These are phyloP conservation scores for Podocnemis expansa DNA, from an alignment of 2,113 vertebrate genomes.

Conservation along the genomic window DNA sequence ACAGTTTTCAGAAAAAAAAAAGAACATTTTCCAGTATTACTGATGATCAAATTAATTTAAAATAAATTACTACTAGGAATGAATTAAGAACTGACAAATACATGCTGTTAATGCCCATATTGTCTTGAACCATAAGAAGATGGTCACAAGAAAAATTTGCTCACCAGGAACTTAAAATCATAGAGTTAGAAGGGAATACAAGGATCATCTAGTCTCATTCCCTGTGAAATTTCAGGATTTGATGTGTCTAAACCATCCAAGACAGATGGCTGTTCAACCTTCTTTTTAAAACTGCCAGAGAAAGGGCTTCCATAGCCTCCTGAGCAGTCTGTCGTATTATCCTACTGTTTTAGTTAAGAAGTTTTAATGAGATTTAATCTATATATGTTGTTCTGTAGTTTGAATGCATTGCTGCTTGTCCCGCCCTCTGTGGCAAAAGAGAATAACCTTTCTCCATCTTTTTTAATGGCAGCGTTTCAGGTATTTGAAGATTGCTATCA, in stretches of 20 bases:
- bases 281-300: background rate
- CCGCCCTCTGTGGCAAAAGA: no score
- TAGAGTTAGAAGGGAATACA: background rate
- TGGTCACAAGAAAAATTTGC: background rate
- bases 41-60: background rate
- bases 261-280: background rate
- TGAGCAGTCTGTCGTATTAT: no score
- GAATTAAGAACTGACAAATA: background rate
- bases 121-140: background rate
- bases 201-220: background rate
- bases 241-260: background rate
- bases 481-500: no score
- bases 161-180: background rate
- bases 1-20: background rate
- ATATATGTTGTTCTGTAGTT: no score
- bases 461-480: no score
- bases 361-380: no score
- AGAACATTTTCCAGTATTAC: background rate
- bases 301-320: background rate
- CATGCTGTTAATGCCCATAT: background rate
- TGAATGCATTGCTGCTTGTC: no score
- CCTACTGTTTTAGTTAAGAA: no score
- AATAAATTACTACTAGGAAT: background rate
- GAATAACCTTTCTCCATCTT: no score
- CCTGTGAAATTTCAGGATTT: background rate